Evolutionary conservation across 1,140 invertebrate species (phyloP).

Genomic region (Heterodera carotae): DNA sequence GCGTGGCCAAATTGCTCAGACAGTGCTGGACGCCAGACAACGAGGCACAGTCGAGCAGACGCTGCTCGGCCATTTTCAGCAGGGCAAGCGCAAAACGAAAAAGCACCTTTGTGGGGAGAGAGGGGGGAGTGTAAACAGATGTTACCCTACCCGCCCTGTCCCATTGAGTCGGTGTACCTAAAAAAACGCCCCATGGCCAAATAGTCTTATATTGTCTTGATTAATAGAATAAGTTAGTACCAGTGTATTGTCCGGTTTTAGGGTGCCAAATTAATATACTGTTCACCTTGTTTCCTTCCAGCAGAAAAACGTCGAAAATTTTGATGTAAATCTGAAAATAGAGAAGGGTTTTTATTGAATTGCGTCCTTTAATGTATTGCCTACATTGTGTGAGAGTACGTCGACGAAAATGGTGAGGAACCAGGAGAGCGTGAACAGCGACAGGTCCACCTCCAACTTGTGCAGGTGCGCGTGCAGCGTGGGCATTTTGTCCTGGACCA

Average conservation of each 20-base stretch:
- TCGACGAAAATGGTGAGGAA: slow-evolving; percentile 72
- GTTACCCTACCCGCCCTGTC: too few species aligned
- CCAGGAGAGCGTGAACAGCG: slow-evolving; percentile 71
- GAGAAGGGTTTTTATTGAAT: too few species aligned
- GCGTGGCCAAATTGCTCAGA: slow-evolving; percentile 67
- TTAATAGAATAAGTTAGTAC: too few species aligned
- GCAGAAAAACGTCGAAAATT: slow-evolving; percentile 72
- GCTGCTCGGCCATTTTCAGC: slow-evolving; percentile 69
- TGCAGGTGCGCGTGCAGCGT: slow-evolving; percentile 68
- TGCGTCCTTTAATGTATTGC: too few species aligned
- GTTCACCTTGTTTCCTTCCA: slow-evolving; percentile 70
- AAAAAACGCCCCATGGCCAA: too few species aligned
- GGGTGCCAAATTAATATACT: too few species aligned
- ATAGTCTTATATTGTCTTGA: too few species aligned
- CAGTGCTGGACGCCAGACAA: slow-evolving; percentile 66
- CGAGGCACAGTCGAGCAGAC: slow-evolving; percentile 67
- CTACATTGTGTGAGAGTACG: slow-evolving; percentile 67
- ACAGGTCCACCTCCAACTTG: slow-evolving; percentile 68
- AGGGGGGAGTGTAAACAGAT: neutral
- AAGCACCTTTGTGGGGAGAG: slow-evolving; percentile 49
- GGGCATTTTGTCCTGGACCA: slow-evolving; percentile 71
- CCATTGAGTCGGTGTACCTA: too few species aligned
- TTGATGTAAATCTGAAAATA: slow-evolving; percentile 66
- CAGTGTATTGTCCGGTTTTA: too few species aligned
- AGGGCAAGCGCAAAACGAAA: slow-evolving; percentile 71